Evolutionary conservation across 2,888 invertebrate genomes (phyloP).

Genomic region (Drosophila bunnanda): DNA sequence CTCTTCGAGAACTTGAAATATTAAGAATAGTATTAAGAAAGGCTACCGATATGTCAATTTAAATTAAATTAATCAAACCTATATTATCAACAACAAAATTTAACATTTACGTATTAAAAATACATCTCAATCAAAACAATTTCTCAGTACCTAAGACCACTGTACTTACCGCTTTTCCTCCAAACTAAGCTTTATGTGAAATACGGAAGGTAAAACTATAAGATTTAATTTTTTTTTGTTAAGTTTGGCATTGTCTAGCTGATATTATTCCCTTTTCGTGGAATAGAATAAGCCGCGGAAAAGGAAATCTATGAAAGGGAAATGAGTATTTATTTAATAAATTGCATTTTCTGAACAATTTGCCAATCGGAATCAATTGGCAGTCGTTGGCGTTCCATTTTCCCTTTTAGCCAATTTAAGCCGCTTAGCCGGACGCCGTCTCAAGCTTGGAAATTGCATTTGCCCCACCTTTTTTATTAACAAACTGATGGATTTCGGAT

Average conservation of each 20-base stretch:
- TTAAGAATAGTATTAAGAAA: no score
- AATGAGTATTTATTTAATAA: conserved; percentile 46
- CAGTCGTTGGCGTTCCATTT: conserved; percentile 29
- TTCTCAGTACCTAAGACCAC: conserved; percentile 1
- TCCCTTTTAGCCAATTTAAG: conserved; percentile 54
- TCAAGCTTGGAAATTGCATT: conserved; percentile 45
- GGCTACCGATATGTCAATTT: no score
- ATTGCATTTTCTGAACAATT: conserved; percentile 65
- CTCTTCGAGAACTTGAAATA: not conserved
- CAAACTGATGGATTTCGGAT: conserved; percentile 21
- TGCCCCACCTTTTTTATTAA: conserved; percentile 10
- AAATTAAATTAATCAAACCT: no score
- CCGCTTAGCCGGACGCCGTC: conserved; percentile 54
- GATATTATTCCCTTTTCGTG: conserved; percentile 7
- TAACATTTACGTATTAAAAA: not conserved
- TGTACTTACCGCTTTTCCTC: not conserved
- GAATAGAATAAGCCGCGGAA: conserved; percentile 11
- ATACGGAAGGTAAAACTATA: conserved; percentile 67
- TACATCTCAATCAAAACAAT: not conserved
- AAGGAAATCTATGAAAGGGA: conserved; percentile 14
- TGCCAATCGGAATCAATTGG: conserved; percentile 34
- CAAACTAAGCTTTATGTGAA: conserved; percentile 9
- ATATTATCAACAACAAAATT: no score
- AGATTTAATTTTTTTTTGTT: conserved; percentile 40
- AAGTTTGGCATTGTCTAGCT: conserved; percentile 46